Base-by-base conservation (phyloP, 2,113 vertebrate genomes). In the Peromyscus maniculatus region DNA sequence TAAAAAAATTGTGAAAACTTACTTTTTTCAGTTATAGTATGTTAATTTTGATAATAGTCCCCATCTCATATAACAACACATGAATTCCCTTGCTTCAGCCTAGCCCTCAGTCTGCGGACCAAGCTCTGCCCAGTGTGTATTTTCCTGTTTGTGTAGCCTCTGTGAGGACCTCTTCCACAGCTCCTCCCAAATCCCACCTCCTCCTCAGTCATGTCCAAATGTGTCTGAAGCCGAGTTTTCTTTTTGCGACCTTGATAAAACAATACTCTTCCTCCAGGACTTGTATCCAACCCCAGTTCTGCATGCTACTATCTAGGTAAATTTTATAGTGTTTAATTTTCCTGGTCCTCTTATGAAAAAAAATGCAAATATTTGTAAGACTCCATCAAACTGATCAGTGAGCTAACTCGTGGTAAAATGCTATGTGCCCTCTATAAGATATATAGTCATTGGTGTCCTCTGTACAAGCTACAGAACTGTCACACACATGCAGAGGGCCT, bases 301-400 rank as follows among this genome's bases (percentile, higher is more conserved):
- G 1, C 5, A 1, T 80, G 26, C 13, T n/a, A 22, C 71, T 10
- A 31, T 49, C 64, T 15, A 3, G 16, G 46, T 69, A 16, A 59
- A 52, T 67, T 80, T 4, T 24, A 69, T 24, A 11, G 3, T 59
- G 33, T n/a, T 69, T 57, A 3, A 59, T 57, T 87, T 75, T 72
- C 92, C 46, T 92, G 7, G 19, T 82, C 43, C 13, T n/a, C 12
- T 95, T 59, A 5, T 67, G n/a, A 72, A 95, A 84, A 91, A 49
- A 77, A 89, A 36, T 49, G 8, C 1, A 10, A 16, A 22, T 79
- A 28, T n/a, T 43, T 55, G 15, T 84, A 24, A 55, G 49, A 59
- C 69, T 62, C 49, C 24, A 11, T 64, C 80, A 10, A 36, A 49
- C 22, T 72, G 62, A 43, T 39, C 43, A 33, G 5, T 66, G 31